Evolutionary conservation across 2,888 invertebrate genomes (phyloP).

Genomic region (Reticulitermes lucifugus): DNA sequence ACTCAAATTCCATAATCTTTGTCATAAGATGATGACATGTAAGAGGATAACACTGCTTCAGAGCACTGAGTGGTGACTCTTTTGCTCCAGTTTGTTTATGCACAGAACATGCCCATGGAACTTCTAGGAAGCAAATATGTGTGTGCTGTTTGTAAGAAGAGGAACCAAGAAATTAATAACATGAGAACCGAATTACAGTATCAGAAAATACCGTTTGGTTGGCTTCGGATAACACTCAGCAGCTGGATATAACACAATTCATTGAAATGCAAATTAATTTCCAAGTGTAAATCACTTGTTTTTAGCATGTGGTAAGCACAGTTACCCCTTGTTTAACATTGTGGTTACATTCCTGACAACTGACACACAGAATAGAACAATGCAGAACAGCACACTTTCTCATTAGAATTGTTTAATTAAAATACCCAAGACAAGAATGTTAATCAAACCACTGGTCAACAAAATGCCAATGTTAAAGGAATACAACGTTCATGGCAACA

Average conservation of each 20-base stretch:
- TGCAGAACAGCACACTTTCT: too few relatives aligned
- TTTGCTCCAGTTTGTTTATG: conserved; percentile 14
- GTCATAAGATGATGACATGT: background rate
- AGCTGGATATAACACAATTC: background rate
- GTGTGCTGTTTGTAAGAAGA: background rate
- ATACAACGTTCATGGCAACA: too few relatives aligned
- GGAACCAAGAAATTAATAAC: conserved; percentile 11
- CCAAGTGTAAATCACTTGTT: background rate
- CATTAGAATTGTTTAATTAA: too few relatives aligned
- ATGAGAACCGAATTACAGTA: background rate
- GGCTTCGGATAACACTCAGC: background rate
- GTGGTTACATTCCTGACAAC: too few relatives aligned
- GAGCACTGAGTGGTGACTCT: background rate
- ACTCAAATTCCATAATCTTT: background rate
- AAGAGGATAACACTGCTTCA: background rate
- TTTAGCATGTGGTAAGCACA: background rate
- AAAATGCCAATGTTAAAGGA: too few relatives aligned
- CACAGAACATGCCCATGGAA: background rate
- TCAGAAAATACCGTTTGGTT: background rate
- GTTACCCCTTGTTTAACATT: too few relatives aligned
- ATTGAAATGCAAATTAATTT: background rate
- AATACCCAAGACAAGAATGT: too few relatives aligned
- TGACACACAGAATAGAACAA: too few relatives aligned
- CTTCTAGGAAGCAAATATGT: background rate
- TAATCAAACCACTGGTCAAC: too few relatives aligned